Evolutionary conservation across 92 coral and sea anemone genomes (phyloP).

Genomic region (Nematostella vectensis): DNA sequence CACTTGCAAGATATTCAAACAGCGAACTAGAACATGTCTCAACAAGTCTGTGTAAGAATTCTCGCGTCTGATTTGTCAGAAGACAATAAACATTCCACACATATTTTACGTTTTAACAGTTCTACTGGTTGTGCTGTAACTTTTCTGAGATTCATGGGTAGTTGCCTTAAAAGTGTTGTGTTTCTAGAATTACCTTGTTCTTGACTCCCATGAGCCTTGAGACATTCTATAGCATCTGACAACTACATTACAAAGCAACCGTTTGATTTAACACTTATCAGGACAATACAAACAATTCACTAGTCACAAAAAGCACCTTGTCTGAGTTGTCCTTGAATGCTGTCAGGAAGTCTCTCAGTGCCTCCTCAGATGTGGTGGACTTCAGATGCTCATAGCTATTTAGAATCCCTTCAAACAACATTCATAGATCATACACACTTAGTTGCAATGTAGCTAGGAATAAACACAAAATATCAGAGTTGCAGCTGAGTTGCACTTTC

Average conservation of each 20-base stretch:
- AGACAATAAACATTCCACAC: too few relatives aligned
- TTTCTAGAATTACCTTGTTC: too few relatives aligned
- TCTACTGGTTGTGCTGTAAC: too few relatives aligned
- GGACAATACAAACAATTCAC: too few relatives aligned
- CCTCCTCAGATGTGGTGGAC: slow-evolving; percentile 65
- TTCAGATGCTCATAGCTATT: slow-evolving; percentile 47
- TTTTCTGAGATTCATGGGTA: slow-evolving; percentile 9
- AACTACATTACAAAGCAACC: slow-evolving; percentile 17
- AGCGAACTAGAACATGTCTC: too few relatives aligned
- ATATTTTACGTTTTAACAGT: too few relatives aligned
- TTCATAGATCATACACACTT: neutral
- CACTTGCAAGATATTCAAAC: too few relatives aligned
- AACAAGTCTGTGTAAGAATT: too few relatives aligned
- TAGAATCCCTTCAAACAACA: slow-evolving; percentile 43
- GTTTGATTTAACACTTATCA: too few relatives aligned
- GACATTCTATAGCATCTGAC: slow-evolving; percentile 37
- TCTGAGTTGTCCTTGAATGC: slow-evolving; percentile 52
- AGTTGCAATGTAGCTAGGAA: neutral
- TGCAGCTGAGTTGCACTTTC: neutral
- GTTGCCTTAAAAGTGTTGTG: too few relatives aligned
- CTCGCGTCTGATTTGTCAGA: too few relatives aligned
- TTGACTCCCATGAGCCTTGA: slow-evolving; percentile 28
- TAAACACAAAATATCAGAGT: neutral
- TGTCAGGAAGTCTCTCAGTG: slow-evolving; percentile 51
- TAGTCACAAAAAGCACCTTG: too few relatives aligned